Percentiles rank a stretch among this genome's conserved stretches.
These are phyloP conservation scores for Trigoniulus corallinus DNA, from an alignment of 1,140 invertebrate genomes.

Conservation along the genomic window DNA sequence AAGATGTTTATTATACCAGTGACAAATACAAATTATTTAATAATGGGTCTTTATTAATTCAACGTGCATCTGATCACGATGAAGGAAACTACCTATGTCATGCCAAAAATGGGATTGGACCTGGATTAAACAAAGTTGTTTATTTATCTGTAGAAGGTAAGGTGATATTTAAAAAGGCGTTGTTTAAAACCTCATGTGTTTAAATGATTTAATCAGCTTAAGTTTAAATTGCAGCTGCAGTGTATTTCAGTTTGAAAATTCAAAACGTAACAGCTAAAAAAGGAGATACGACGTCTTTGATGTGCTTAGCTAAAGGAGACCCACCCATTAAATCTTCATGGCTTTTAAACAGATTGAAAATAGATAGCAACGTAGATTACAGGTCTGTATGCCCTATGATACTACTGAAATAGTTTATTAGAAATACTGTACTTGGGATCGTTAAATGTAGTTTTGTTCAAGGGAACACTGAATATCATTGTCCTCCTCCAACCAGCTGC, in stretches of 20 bases:
- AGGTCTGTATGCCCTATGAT: no score
- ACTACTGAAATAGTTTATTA: no score
- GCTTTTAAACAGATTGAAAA: neutral
- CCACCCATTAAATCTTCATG: constrained; percentile 1
- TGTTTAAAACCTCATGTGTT: neutral
- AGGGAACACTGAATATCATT: no score
- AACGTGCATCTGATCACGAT: constrained; percentile 20
- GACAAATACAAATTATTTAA: neutral
- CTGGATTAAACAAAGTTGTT: constrained; percentile 25
- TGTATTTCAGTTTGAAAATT: constrained; percentile 9
- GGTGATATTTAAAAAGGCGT: neutral
- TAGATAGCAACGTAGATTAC: neutral
- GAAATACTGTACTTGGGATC: no score
- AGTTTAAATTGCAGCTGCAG: neutral
- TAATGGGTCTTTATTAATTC: constrained; percentile 28
- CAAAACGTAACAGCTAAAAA: constrained; percentile 16
- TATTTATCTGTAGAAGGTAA: constrained; percentile 23
- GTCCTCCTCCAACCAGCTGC: no score
- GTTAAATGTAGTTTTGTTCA: no score
- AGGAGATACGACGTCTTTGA: constrained; percentile 24
- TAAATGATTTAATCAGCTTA: neutral
- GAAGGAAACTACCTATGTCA: constrained; percentile 28
- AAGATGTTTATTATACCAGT: neutral
- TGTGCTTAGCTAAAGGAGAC: constrained; percentile 23
- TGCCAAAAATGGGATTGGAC: constrained; percentile 24